Evolutionary conservation across 2,113 vertebrate genomes (phyloP).

Genomic region (Calidris pugnax): DNA sequence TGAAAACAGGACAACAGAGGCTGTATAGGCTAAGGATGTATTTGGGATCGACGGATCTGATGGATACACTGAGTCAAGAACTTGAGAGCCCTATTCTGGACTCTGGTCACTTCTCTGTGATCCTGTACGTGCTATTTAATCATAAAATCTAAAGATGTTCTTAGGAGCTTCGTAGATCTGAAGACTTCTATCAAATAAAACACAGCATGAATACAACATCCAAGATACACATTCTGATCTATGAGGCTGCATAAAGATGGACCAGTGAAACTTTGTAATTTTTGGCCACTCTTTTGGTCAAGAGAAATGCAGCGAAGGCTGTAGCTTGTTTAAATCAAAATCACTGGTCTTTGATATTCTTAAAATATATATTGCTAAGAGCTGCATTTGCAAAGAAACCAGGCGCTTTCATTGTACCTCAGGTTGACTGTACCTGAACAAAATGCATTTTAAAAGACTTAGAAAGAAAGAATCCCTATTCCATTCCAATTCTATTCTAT

Average conservation of each 20-base stretch:
- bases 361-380: neutral
- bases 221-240: too few species aligned
- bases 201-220: neutral
- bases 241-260: rapidly evolving
- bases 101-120: neutral
- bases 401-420: neutral
- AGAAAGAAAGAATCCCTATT: neutral
- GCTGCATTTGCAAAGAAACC: neutral
- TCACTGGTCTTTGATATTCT: neutral
- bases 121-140: neutral
- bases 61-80: neutral
- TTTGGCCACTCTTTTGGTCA: neutral
- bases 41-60: neutral
- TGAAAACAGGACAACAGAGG: neutral
- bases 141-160: neutral
- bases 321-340: neutral
- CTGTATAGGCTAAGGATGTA: neutral
- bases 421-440: neutral
- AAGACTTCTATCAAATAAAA: neutral
- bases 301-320: neutral
- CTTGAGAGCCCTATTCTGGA: neutral
- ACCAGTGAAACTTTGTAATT: neutral
- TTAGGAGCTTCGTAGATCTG: neutral
- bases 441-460: neutral
- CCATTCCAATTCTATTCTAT: neutral